These are phyloP conservation scores for Chloromyia formosa DNA, from an alignment of 2,888 invertebrate species.

Conservation along the genomic window DNA sequence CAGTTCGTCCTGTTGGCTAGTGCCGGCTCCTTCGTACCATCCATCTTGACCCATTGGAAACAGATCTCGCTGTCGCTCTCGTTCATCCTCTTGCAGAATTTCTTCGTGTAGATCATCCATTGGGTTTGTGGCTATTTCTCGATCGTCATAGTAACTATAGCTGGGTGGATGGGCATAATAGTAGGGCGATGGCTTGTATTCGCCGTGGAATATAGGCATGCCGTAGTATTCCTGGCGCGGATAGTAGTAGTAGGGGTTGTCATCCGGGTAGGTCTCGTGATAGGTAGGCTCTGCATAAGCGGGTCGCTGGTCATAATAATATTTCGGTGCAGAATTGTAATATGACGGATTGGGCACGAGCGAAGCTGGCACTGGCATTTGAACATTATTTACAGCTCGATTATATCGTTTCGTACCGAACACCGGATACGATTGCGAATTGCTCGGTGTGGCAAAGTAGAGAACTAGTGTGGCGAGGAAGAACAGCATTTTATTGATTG, in stretches of 20 bases:
- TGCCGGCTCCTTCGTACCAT: constrained; percentile 68
- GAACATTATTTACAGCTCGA: constrained; percentile 46
- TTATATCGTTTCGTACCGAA: constrained; percentile 53
- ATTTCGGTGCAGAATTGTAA: constrained; percentile 43
- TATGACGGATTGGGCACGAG: constrained; percentile 43
- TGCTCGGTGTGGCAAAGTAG: constrained; percentile 41
- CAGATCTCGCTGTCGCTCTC: constrained; percentile 61
- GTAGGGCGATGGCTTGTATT: constrained; percentile 60
- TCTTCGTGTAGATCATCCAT: constrained; percentile 69
- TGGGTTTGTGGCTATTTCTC: constrained; percentile 62
- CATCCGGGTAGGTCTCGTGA: constrained; percentile 47
- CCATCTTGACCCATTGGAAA: constrained; percentile 68
- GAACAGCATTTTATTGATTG: constrained; percentile 6
- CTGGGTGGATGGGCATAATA: constrained; percentile 64
- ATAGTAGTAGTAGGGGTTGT: constrained; percentile 52
- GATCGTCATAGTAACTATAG: constrained; percentile 62
- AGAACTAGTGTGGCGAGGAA: constrained; percentile 37
- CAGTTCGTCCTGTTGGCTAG: constrained; percentile 63
- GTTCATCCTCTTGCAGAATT: constrained; percentile 70
- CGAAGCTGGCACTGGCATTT: constrained; percentile 43
- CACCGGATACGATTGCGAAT: constrained; percentile 50
- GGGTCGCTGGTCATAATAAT: constrained; percentile 47
- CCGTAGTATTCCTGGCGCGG: constrained; percentile 53
- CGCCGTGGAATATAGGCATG: constrained; percentile 54
- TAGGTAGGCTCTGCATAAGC: constrained; percentile 38